phyloP scores from a whole-genome alignment of 2,113 vertebrate genomes.

The Cairina moschata region DNA sequence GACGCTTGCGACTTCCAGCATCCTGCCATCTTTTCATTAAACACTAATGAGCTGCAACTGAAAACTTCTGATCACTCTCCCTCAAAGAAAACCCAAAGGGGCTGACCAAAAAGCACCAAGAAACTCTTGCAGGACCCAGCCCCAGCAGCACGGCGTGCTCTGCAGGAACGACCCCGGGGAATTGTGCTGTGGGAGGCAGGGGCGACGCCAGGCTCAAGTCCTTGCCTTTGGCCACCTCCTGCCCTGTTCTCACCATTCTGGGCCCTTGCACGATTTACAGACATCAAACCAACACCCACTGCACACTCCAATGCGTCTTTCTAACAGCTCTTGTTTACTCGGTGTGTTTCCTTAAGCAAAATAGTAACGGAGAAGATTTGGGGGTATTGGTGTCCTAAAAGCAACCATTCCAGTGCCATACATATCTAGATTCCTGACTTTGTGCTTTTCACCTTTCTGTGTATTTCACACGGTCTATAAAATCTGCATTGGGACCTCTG shows the following conservation, averaged over 20 bases:
- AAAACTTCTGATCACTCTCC: not conserved
- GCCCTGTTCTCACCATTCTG: too few species aligned
- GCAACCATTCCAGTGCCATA: too few species aligned
- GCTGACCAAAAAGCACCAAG: not conserved
- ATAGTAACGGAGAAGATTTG: not conserved
- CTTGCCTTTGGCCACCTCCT: not conserved
- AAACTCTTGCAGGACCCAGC: not conserved
- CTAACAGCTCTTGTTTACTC: not conserved
- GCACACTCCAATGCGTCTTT: not conserved
- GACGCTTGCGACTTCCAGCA: not conserved
- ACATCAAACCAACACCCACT: not conserved
- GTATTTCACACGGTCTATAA: not conserved
- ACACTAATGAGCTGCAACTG: not conserved
- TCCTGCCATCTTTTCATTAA: not conserved
- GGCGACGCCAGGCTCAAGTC: not conserved
- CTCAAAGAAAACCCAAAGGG: not conserved
- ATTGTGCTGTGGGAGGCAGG: rapidly evolving
- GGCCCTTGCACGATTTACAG: not conserved
- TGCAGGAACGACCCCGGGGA: not conserved
- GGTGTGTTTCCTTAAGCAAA: not conserved
- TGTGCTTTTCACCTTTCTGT: rapidly evolving
- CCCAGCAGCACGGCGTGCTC: not conserved
- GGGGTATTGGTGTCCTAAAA: not conserved
- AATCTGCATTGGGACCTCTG: not conserved
- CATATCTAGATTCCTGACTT: not conserved